Evolutionary conservation across 2,797 vertebrate genomes (phyloP), one percentile per base, ranked within the genome.

Genomic region (Toxotes lorentzi): DNA sequence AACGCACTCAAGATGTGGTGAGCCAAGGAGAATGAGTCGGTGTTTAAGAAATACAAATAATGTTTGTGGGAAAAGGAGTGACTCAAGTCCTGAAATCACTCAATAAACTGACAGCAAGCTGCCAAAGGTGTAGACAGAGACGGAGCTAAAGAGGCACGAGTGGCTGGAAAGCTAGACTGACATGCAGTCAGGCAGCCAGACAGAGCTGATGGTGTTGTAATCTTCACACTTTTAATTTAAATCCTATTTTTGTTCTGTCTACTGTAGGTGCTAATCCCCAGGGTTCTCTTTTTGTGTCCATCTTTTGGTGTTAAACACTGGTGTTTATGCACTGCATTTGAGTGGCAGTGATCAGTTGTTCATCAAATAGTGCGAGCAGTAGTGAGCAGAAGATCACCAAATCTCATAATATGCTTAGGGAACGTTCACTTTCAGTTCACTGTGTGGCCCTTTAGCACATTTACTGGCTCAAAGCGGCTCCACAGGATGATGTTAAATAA

Each of bases 101-200:
- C 12, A 68, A 30, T 71, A 48, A 84, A 74, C 32, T 61, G 64
- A 66, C 54, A 67, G 69, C 9, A 38, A 62, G 8, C 35, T 78
- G 60, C 57, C 56, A 70, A 70, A 75, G 13, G 47, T 71, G 62
- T 38, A 43, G 57, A 61, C n/a, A 54, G 34, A 82, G 21, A 74
- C 19, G 41, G 13, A 40, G n/a, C 40, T 59, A 76, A 47, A 75
- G 17, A 48, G 13, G 38, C 30, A 59, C n/a, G 34, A 75, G 43
- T 61, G 61, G 8, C n/a, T 69, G 50, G 50, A 70, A 51, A 76
- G 19, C 50, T 63, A 54, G 57, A 79, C 7, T 73, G 69, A 69
- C 64, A 71, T 57, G 4, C 16, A 27, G 34, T 45, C 34, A 66
- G 57, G 12, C 54, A 58, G 64, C 5, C 24, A 8, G 10, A 53